Conservation (phyloP, 1,140 invertebrate species). For the Drosophila jambulina region DNA sequence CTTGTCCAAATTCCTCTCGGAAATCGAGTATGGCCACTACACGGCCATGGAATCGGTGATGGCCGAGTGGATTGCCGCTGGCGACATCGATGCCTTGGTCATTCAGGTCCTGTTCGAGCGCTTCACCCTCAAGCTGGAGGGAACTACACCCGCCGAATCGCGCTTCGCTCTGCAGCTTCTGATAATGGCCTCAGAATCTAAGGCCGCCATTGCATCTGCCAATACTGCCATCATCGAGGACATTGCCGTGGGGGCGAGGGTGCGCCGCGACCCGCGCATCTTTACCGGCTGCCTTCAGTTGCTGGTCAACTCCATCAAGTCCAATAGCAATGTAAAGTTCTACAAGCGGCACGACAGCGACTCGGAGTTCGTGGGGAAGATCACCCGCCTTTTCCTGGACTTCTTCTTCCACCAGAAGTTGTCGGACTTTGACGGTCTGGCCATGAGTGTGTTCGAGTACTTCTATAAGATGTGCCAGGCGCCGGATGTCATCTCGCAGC, state of each 20-base stretch:
- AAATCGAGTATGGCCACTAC: constrained; percentile 88
- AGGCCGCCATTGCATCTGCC: constrained; percentile 86
- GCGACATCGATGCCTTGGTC: constrained; percentile 86
- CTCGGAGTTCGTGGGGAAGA: constrained; percentile 55
- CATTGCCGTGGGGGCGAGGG: constrained; percentile 83
- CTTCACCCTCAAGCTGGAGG: constrained; percentile 91
- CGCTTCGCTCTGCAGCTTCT: constrained; percentile 90
- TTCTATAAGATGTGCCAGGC: constrained; percentile 77
- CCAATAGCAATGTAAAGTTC: constrained; percentile 62
- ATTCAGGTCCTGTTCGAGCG: constrained; percentile 92
- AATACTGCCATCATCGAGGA: constrained; percentile 86
- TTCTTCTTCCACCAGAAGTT: constrained; percentile 73
- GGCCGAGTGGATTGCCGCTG: constrained; percentile 88
- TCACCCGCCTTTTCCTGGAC: constrained; percentile 59
- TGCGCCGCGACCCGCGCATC: constrained; percentile 73
- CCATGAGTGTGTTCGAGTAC: constrained; percentile 73
- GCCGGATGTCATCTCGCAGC: constrained; percentile 77
- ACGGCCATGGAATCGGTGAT: constrained; percentile 90
- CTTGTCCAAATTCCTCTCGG: constrained; percentile 87
- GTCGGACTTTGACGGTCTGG: constrained; percentile 71
- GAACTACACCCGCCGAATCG: constrained; percentile 89
- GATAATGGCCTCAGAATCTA: constrained; percentile 89
- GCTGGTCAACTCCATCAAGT: constrained; percentile 71
- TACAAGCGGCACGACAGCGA: constrained; percentile 72
- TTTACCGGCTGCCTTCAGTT: constrained; percentile 69